phyloP scores from a whole-genome alignment of 2,888 invertebrate genomes.

The Leistus spinibarbis region DNA sequence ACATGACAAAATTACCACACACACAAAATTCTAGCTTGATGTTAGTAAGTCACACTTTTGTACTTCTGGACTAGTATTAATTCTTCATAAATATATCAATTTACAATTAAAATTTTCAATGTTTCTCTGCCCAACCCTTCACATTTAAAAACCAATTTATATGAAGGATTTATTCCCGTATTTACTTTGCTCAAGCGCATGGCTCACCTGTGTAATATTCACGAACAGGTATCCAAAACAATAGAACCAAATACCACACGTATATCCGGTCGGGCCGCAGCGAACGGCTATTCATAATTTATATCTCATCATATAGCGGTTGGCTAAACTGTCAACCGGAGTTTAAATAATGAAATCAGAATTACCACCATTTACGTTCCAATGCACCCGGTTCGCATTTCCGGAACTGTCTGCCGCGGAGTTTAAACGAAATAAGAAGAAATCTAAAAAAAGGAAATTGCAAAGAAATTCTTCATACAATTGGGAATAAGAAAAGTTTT shows the following conservation, averaged over 20 bases:
- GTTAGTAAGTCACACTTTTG: too few species aligned
- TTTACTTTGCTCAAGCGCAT: too few species aligned
- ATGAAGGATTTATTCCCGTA: too few species aligned
- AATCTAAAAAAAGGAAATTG: not conserved
- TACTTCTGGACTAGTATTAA: too few species aligned
- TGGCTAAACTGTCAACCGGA: not conserved
- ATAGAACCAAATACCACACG: too few species aligned
- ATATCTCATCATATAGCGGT: not conserved
- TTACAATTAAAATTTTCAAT: too few species aligned
- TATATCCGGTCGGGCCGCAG: not conserved
- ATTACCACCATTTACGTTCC: slow-evolving; percentile 1
- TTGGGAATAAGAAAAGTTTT: not conserved
- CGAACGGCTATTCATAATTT: not conserved
- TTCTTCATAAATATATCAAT: too few species aligned
- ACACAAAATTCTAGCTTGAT: too few species aligned
- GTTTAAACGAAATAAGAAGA: not conserved
- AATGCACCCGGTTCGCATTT: not conserved
- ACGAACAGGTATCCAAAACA: not conserved
- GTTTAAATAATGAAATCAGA: slow-evolving; percentile 5
- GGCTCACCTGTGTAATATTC: not conserved
- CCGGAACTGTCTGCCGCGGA: not conserved
- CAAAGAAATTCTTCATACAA: not conserved
- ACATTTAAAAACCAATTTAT: too few species aligned
- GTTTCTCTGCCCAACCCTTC: too few species aligned
- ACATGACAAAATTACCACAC: too few species aligned